Percentiles rank a stretch among this genome's conserved stretches.
Evolutionary conservation across 2,113 vertebrate species (phyloP).

Genomic region (Chinchilla lanigera): DNA sequence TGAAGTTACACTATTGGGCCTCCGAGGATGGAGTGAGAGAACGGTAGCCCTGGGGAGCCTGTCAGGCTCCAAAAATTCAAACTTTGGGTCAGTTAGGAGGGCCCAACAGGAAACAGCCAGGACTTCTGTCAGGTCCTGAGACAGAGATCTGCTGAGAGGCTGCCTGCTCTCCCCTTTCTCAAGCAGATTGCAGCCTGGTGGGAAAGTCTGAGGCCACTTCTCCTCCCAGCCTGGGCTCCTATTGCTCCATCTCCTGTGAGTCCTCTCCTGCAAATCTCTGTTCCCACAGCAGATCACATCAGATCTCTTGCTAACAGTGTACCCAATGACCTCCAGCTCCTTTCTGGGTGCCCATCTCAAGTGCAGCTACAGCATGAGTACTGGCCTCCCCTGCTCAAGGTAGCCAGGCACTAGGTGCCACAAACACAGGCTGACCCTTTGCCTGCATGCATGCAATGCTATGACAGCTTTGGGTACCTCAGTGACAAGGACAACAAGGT

Average conservation of each 20-base stretch:
- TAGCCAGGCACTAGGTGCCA: background rate
- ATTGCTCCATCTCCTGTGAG: rapidly evolving
- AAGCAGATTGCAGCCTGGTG: background rate
- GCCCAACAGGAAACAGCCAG: background rate
- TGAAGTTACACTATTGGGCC: background rate
- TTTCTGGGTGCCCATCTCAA: background rate
- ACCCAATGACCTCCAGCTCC: background rate
- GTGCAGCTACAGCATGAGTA: background rate
- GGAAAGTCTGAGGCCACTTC: background rate
- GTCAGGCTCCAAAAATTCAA: background rate
- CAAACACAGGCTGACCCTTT: no score
- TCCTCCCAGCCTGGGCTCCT: background rate
- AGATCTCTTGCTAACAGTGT: background rate
- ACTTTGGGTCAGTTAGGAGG: rapidly evolving
- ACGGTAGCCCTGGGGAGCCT: rapidly evolving
- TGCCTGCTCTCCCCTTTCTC: rapidly evolving
- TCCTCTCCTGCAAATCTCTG: background rate
- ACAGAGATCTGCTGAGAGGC: background rate
- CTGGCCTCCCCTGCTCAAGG: background rate
- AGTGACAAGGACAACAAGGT: rapidly evolving
- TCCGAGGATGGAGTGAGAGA: background rate
- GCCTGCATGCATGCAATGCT: rapidly evolving
- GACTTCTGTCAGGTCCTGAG: background rate
- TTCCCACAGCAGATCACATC: background rate
- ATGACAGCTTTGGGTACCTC: rapidly evolving